Evolutionary conservation across 2,797 vertebrate species (phyloP).

Genomic region (Luscinia luscinia): DNA sequence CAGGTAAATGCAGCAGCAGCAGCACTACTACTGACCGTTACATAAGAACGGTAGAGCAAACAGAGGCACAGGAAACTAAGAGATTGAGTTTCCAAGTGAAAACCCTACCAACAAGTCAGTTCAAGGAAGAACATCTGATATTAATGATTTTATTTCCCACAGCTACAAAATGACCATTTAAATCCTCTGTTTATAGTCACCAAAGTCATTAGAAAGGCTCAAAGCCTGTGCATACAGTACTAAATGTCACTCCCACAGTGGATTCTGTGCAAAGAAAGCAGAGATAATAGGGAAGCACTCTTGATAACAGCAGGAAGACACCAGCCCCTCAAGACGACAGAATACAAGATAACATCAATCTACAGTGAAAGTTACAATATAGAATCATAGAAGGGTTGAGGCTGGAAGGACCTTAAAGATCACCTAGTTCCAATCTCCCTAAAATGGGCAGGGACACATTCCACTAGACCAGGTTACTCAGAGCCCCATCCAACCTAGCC

Average conservation of each 20-base stretch:
- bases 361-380: neutral
- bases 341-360: neutral
- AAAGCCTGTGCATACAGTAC: neutral
- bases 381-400: neutral
- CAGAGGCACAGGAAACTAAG: neutral
- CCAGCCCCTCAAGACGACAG: neutral
- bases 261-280: neutral
- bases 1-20: neutral
- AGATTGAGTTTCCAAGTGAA: neutral
- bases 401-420: neutral
- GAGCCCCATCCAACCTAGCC: neutral
- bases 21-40: neutral
- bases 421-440: neutral
- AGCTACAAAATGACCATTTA: neutral
- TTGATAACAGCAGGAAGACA: neutral
- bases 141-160: neutral
- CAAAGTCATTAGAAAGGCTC: neutral
- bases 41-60: neutral
- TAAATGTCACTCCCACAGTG: neutral
- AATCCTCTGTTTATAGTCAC: neutral
- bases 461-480: neutral
- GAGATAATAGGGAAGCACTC: neutral
- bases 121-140: neutral
- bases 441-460: neutral
- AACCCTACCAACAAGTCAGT: neutral